Base-by-base conservation (phyloP, 53 echinoderm and acorn worm species). In the Actinopyga echinites region DNA sequence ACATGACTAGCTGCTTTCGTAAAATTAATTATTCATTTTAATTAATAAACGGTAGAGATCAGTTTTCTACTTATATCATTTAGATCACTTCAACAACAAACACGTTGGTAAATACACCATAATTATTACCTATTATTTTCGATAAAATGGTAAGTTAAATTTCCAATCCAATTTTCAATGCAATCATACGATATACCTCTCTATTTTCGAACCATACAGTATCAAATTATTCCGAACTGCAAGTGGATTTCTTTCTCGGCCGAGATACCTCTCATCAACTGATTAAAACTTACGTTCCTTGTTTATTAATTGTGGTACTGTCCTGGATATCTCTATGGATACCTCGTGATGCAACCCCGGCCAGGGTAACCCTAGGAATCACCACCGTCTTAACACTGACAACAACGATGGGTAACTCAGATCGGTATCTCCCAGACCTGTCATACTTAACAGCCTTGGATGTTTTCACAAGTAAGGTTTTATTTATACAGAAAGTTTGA, bases 321-420 rank as follows among this genome's bases (percentile, higher is more conserved):
- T 95, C 95, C 1, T 95, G 95, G 95, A 82, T 95, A 80, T 95
- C 95, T 2, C 93, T 95, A 79, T 95, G 93, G 91, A 90, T 95
- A 36, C 91, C 86, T 20, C 89, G 93, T 0, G 85, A 80, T 15
- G 91, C 93, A 40, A 91, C 93, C 8, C 95, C 95, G 17, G 95
- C 95, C 33, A 83, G 95, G 24, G 89, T 91, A 19, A 93, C 95
- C 17, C 86, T 95, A n/a, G 95, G 95, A 8, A 91, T 93, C 66
- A 95, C 93, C 29, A 95, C 93, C 43, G 95, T 93, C 0, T 87
- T 93, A 37, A 95, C 95, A 19, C 83, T 95, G 91, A 93, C 93
- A 24, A 95, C 95, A 4, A 57, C 89, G 40, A 93, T 89, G 58
- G 89, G 86, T 34, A 91, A 89, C 30, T 87, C 90, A 1, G 90